Evolutionary conservation across 2,797 vertebrate species (phyloP), one percentile per base, ranked within the genome.

Genomic region (Argentina silus): DNA sequence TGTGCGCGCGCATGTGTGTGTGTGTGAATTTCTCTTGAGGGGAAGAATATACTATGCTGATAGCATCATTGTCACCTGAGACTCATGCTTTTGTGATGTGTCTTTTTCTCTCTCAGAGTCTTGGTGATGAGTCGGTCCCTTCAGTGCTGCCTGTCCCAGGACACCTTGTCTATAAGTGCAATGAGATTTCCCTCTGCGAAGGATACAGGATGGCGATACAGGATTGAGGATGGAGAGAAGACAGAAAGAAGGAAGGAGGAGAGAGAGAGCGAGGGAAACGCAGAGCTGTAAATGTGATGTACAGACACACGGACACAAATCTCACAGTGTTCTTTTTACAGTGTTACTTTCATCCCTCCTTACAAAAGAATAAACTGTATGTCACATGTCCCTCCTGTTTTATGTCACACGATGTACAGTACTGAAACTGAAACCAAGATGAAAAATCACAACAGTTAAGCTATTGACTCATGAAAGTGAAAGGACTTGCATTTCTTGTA

Each of bases 251-350:
- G 45, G 36, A 6, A 55, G 43, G 43, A 27, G 8, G 60, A 72
- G 48, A 56, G 70, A 65, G 17, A 72, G 50, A 59, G 66, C 45
- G 67, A 75, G 67, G 70, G 68, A 70, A 73, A 69, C 42, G 63
- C 42, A 83, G 88, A 96, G 94, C 94, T 98, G 96, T 97, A 97
- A 97, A 97, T 96, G 95, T 95, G 94, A 96, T 97, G 96, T 98
- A 98, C 95, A 98, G 96, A 95, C 94, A 96, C 95, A 95, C 93
- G 94, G 92, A 92, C 95, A 95, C 95, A 93, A 93, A 91, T 94
- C 93, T 95, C 95, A 95, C 92, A 89, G 92, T 93, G 90, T 83
- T 92, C 67, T 92, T 92, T 88, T 87, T 90, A 74, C 92, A 89
- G 92, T 96, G 86, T 94, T 94, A 93, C 81, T 85, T 87, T 80